Conservation (phyloP, 2,888 invertebrate genomes). For the Lumbricus terrestris region DNA sequence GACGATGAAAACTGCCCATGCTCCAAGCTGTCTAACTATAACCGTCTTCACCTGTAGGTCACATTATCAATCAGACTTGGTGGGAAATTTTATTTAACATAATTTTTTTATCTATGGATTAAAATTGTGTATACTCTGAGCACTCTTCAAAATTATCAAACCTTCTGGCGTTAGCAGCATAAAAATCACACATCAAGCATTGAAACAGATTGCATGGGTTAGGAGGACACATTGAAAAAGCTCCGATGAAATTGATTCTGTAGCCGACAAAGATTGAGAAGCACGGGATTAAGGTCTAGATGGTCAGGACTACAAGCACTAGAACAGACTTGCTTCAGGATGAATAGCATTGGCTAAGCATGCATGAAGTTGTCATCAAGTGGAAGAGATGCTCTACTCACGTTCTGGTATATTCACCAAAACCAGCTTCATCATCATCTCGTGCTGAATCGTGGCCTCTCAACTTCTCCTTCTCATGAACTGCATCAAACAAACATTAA, state of each 20-base stretch:
- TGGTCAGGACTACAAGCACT: neutral
- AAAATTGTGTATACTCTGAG: too few species aligned
- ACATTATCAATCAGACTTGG: too few species aligned
- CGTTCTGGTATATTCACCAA: constrained; percentile 96
- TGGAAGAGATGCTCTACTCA: constrained; percentile 64
- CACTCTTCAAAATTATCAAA: too few species aligned
- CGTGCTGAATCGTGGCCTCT: constrained; percentile 78
- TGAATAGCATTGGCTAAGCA: neutral
- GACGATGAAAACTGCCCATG: neutral
- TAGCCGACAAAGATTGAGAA: too few species aligned
- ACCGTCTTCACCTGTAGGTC: too few species aligned
- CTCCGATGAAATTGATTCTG: too few species aligned
- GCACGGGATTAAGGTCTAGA: neutral
- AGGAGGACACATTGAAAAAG: too few species aligned
- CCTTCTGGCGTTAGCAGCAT: too few species aligned
- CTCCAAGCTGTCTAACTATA: neutral
- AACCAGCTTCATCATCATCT: constrained; percentile 74
- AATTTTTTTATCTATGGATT: too few species aligned
- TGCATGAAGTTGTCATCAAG: neutral
- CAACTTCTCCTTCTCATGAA: constrained; percentile 93
- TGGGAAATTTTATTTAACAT: too few species aligned
- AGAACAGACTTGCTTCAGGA: neutral
- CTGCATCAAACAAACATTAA: constrained; percentile 56
- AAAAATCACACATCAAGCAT: too few species aligned
- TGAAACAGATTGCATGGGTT: too few species aligned